phyloP scores from a whole-genome alignment of 1,140 invertebrate species.

The Caerostris extrusa region DNA sequence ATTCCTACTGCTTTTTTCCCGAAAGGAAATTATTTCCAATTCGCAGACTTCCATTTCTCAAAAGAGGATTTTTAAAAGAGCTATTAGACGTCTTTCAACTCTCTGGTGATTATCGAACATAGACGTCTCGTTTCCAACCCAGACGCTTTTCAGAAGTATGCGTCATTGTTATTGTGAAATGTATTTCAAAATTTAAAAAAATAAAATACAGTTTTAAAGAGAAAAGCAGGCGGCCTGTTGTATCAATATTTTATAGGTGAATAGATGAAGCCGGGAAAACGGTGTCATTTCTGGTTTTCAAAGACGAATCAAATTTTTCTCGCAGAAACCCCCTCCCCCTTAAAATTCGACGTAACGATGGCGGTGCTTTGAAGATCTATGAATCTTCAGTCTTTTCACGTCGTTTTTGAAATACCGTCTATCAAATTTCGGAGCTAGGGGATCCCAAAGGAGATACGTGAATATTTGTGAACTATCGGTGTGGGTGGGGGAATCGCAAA shows the following conservation, averaged over 20 bases:
- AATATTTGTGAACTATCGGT: background rate
- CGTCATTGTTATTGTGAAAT: slow-evolving; percentile 50
- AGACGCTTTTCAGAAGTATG: background rate
- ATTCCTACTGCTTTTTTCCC: background rate
- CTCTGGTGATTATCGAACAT: slow-evolving; percentile 34
- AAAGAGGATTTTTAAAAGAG: slow-evolving; percentile 42
- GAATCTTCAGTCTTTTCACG: slow-evolving; percentile 41
- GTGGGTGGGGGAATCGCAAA: background rate
- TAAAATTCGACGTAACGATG: slow-evolving; percentile 25
- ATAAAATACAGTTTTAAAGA: background rate
- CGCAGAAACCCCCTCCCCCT: background rate
- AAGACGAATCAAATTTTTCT: slow-evolving; percentile 57
- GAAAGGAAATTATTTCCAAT: slow-evolving; percentile 22
- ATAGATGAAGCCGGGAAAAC: background rate
- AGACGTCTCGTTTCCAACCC: background rate
- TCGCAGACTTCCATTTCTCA: slow-evolving; percentile 52
- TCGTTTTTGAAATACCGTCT: slow-evolving; percentile 20
- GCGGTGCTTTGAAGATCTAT: background rate
- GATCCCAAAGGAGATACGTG: background rate
- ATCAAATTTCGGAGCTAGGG: slow-evolving; percentile 3
- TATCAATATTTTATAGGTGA: slow-evolving; percentile 52
- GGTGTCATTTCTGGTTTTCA: slow-evolving; percentile 53
- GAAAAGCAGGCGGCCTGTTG: background rate
- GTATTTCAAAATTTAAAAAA: slow-evolving; percentile 7
- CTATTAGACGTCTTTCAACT: slow-evolving; percentile 52